Evolutionary conservation across 2,888 invertebrate genomes (phyloP).

Genomic region (Acleris holmiana): DNA sequence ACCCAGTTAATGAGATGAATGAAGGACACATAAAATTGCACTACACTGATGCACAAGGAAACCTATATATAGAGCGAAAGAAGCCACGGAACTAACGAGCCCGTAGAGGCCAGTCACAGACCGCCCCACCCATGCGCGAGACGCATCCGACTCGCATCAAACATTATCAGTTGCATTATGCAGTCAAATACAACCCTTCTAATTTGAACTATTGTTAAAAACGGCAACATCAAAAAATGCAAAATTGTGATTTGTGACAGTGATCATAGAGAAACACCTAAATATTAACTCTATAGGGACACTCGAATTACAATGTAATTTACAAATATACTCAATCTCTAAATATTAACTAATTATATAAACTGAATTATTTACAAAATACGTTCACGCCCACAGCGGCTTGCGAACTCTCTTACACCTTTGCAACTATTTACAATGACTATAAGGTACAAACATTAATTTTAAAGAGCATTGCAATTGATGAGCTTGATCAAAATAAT

Average conservation of each 20-base stretch:
- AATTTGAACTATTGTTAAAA: slow-evolving; percentile 67
- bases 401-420: slow-evolving; percentile 70
- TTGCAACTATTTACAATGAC: slow-evolving; percentile 82
- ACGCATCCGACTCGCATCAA: slow-evolving; percentile 62
- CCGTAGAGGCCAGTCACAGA: background rate
- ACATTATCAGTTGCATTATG: slow-evolving; percentile 60
- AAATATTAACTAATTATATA: slow-evolving; percentile 74
- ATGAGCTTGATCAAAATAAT: slow-evolving; percentile 79
- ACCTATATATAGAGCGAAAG: background rate
- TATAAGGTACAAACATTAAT: slow-evolving; percentile 72
- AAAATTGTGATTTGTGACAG: slow-evolving; percentile 81
- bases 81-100: background rate
- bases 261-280: slow-evolving; percentile 73
- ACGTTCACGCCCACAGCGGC: slow-evolving; percentile 69
- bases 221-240: slow-evolving; percentile 68
- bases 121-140: slow-evolving; percentile 67
- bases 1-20: too few species aligned
- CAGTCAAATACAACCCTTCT: slow-evolving; percentile 70
- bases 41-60: too few species aligned
- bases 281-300: slow-evolving; percentile 71
- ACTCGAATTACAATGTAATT: slow-evolving; percentile 78
- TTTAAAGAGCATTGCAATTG: slow-evolving; percentile 78
- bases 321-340: slow-evolving; percentile 80
- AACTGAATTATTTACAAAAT: slow-evolving; percentile 81
- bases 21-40: too few species aligned